Evolutionary conservation across 1,140 invertebrate genomes (phyloP).

Genomic region (Augochlora pura): DNA sequence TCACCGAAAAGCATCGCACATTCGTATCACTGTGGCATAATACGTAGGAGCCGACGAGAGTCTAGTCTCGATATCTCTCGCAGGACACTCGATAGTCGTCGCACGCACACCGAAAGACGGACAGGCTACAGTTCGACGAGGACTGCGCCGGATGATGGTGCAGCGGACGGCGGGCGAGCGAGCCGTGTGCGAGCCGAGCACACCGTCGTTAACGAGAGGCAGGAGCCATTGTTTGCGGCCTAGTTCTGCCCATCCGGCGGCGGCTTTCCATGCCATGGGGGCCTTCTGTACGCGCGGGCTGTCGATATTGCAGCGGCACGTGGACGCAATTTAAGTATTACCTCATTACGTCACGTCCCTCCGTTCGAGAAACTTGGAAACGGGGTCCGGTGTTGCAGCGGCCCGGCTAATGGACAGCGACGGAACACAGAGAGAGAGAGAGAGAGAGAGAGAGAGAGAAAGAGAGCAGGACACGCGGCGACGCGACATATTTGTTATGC

Average conservation of each 20-base stretch:
- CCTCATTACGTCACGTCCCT: conserved; percentile 61
- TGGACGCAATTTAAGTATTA: conserved; percentile 62
- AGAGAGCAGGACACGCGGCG: neutral
- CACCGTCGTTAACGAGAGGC: conserved; percentile 68
- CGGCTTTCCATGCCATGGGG: conserved; percentile 55
- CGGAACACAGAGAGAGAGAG: neutral
- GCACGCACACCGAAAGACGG: conserved; percentile 39
- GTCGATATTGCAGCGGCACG: conserved; percentile 57
- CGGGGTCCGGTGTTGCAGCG: conserved; percentile 5
- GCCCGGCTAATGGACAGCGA: conserved; percentile 55
- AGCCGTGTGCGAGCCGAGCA: neutral
- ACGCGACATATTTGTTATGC: conserved; percentile 48
- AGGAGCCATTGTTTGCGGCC: conserved; percentile 70
- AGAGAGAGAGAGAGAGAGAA: too few relatives aligned
- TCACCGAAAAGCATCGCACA: neutral
- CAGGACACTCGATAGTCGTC: conserved; percentile 40
- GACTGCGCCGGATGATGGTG: conserved; percentile 58
- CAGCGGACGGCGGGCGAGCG: conserved; percentile 39
- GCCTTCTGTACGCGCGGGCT: conserved; percentile 25
- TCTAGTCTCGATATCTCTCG: conserved; percentile 11
- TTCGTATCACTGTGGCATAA: neutral
- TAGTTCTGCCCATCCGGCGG: conserved; percentile 64
- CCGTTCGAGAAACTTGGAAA: conserved; percentile 47
- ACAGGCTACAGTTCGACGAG: conserved; percentile 18
- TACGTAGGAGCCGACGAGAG: neutral